Conservation (phyloP, 2,113 vertebrate species). For the Nothoprocta perdicaria region DNA sequence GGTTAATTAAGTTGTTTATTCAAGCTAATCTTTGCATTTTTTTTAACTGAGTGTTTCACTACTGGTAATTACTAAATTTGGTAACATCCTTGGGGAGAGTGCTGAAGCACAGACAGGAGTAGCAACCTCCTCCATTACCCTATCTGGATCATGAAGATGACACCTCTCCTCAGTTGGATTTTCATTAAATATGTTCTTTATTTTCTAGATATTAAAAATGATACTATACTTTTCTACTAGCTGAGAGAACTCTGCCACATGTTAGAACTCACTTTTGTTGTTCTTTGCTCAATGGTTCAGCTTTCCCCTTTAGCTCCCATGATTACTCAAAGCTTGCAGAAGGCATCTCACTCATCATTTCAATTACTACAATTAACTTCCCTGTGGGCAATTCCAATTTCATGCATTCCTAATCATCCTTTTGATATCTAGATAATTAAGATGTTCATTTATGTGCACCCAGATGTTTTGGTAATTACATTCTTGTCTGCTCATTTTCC, state of each 20-base stretch:
- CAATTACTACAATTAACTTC: neutral
- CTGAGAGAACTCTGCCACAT: neutral
- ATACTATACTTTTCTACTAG: neutral
- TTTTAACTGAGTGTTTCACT: neutral
- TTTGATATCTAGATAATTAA: neutral
- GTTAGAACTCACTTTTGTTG: neutral
- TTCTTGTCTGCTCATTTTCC: neutral
- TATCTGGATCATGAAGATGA: neutral
- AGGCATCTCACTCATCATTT: neutral
- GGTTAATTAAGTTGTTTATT: neutral
- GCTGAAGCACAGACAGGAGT: neutral
- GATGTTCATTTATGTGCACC: neutral
- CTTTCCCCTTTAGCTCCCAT: neutral
- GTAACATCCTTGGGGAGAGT: fast-evolving
- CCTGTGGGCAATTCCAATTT: neutral
- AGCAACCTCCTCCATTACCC: neutral
- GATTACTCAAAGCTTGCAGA: neutral
- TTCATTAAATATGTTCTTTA: neutral
- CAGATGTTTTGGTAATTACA: neutral
- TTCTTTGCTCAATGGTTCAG: neutral
- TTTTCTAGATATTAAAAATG: neutral
- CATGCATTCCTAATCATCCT: neutral
- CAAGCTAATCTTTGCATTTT: neutral
- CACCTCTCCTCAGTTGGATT: neutral
- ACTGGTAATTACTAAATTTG: neutral